These are phyloP conservation scores for Tipula lateralis DNA, from an alignment of 2,888 invertebrate species.

Conservation along the genomic window DNA sequence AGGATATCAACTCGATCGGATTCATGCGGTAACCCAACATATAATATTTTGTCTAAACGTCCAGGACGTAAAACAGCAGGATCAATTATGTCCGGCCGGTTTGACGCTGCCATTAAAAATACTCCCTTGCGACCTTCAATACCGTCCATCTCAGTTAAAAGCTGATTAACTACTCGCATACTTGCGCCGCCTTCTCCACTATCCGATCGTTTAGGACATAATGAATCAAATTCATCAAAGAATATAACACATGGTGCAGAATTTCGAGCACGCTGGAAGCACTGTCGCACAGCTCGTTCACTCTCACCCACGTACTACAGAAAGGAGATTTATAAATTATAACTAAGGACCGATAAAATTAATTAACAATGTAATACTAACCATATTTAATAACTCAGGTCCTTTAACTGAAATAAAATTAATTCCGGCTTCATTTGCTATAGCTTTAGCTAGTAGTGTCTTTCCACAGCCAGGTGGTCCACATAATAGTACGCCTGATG, in stretches of 20 bases:
- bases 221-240: constrained; percentile 95
- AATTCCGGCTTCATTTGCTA: constrained; percentile 97
- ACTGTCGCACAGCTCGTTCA: constrained; percentile 92
- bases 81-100: constrained; percentile 94
- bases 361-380: constrained; percentile 44
- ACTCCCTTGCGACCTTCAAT: constrained; percentile 87
- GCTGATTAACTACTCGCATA: constrained; percentile 88
- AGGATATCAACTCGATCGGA: constrained; percentile 84
- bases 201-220: constrained; percentile 85
- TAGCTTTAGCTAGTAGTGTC: constrained; percentile 94
- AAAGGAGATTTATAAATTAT: not conserved
- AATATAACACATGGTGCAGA: constrained; percentile 98
- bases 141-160: constrained; percentile 98
- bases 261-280: constrained; percentile 90
- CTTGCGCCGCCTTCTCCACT: constrained; percentile 68
- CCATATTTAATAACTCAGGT: constrained; percentile 96
- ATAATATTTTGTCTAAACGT: constrained; percentile 82
- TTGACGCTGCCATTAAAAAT: constrained; percentile 93
- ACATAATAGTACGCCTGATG: constrained; percentile 88
- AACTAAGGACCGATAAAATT: not conserved
- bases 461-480: constrained; percentile 98
- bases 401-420: constrained; percentile 99
- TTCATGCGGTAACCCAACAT: constrained; percentile 79
- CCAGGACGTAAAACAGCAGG: constrained; percentile 87
- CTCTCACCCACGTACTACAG: constrained; percentile 94